These are phyloP conservation scores for Calephelis perditalis DNA, from an alignment of 2,888 invertebrate species.

Conservation along the genomic window DNA sequence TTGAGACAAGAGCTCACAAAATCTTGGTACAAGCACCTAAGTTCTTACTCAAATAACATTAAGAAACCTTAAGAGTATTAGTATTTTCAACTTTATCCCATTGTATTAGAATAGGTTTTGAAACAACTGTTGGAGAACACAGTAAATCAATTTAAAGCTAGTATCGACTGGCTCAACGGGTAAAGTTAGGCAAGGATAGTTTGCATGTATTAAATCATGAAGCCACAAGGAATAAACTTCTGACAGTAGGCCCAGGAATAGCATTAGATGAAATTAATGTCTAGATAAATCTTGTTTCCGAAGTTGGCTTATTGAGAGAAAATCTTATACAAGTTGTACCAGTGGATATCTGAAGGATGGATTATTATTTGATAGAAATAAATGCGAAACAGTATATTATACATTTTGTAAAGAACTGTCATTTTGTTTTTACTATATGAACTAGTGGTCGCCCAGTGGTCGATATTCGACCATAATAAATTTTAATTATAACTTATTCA, in stretches of 20 bases:
- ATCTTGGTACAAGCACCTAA: slow-evolving; percentile 44
- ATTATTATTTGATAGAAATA: too few relatives aligned
- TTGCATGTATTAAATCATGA: slow-evolving; percentile 32
- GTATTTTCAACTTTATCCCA: slow-evolving; percentile 34
- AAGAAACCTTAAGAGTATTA: slow-evolving; percentile 38
- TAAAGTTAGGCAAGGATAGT: slow-evolving; percentile 32
- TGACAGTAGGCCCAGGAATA: slow-evolving; percentile 8
- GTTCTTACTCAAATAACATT: slow-evolving; percentile 45
- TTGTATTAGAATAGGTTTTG: slow-evolving; percentile 32
- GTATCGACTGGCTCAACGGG: slow-evolving; percentile 29
- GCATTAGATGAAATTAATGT: slow-evolving; percentile 8
- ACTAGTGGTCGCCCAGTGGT: too few relatives aligned
- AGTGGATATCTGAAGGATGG: neutral
- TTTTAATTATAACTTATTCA: too few relatives aligned
- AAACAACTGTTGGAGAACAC: slow-evolving; percentile 25
- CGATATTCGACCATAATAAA: too few relatives aligned
- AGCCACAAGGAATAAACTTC: slow-evolving; percentile 13
- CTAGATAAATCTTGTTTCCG: slow-evolving; percentile 1
- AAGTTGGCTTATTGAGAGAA: neutral
- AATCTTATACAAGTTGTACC: neutral
- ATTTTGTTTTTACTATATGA: too few relatives aligned
- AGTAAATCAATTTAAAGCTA: slow-evolving; percentile 43
- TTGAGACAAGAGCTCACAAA: slow-evolving; percentile 37
- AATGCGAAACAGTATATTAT: too few relatives aligned
- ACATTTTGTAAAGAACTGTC: too few relatives aligned